Conservation (phyloP, 2,113 vertebrate genomes). For the Eira barbara region DNA sequence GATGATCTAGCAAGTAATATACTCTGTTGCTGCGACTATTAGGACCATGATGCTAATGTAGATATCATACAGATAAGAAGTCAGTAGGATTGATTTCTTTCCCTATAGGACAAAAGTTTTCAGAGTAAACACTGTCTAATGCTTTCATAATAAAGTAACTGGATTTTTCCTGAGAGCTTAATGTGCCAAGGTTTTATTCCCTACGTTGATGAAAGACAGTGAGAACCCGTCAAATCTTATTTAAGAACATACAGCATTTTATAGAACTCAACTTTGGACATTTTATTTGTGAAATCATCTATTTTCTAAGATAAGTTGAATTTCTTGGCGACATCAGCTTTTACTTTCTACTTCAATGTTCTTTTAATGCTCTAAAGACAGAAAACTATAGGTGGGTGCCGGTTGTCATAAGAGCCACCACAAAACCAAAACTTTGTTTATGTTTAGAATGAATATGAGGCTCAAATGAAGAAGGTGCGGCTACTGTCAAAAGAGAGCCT, state of each 20-base stretch:
- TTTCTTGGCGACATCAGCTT: conserved; percentile 22
- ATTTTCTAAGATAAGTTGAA: conserved; percentile 42
- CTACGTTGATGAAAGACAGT: neutral
- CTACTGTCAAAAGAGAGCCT: conserved; percentile 72
- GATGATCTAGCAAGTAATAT: neutral
- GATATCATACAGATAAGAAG: neutral
- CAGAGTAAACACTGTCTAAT: neutral
- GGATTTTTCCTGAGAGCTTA: conserved; percentile 8
- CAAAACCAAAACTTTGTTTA: conserved; percentile 68
- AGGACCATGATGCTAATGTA: neutral
- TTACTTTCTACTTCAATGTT: conserved; percentile 35
- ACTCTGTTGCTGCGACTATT: neutral
- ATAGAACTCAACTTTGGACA: conserved; percentile 19
- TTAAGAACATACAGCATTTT: conserved; percentile 26
- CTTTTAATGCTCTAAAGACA: conserved; percentile 39
- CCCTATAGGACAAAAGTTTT: neutral
- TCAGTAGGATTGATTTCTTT: conserved; percentile 19
- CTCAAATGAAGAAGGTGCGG: conserved; percentile 80
- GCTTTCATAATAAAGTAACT: conserved; percentile 40
- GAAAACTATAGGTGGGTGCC: neutral
- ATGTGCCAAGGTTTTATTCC: neutral
- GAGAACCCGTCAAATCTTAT: conserved; percentile 4
- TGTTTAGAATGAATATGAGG: conserved; percentile 82
- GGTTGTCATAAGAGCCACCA: neutral
- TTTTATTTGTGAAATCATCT: conserved; percentile 22